phyloP scores from a whole-genome alignment of 2,797 vertebrate species.

The Scyliorhinus canicula region DNA sequence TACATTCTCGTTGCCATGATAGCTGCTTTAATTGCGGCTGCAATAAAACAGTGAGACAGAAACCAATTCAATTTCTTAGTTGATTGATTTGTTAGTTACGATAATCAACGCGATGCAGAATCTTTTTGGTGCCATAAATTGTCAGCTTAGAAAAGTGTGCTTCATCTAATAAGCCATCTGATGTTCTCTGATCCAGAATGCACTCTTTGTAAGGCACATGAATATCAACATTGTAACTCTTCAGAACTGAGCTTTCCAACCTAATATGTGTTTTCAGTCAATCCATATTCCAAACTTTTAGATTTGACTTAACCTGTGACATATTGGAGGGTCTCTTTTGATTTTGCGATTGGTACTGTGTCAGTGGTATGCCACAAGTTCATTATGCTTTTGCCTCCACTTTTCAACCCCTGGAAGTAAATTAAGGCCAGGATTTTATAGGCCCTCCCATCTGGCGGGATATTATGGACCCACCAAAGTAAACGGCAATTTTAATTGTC shows the following conservation, averaged over 20 bases:
- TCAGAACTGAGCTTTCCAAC: not conserved
- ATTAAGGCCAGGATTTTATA: too few species aligned
- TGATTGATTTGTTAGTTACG: slow-evolving; percentile 31
- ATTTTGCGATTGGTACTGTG: too few species aligned
- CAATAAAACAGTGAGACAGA: slow-evolving; percentile 4
- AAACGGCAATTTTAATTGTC: too few species aligned
- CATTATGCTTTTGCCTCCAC: too few species aligned
- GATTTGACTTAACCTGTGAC: too few species aligned
- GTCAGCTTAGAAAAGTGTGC: not conserved
- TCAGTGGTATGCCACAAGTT: too few species aligned
- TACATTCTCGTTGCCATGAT: slow-evolving; percentile 5
- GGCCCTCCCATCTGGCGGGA: too few species aligned
- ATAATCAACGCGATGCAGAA: not conserved
- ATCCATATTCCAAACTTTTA: not conserved
- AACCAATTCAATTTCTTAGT: slow-evolving; percentile 23
- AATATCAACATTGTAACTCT: not conserved
- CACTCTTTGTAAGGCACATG: not conserved
- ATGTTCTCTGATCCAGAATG: not conserved
- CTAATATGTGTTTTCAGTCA: not conserved
- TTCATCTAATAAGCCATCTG: not conserved
- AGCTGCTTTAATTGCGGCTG: not conserved
- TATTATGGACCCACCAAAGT: too few species aligned
- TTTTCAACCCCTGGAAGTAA: too few species aligned
- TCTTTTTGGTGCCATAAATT: not conserved
- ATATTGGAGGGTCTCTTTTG: too few species aligned